Conservation (phyloP, 2,797 vertebrate genomes). For the Scolopax rusticola region DNA sequence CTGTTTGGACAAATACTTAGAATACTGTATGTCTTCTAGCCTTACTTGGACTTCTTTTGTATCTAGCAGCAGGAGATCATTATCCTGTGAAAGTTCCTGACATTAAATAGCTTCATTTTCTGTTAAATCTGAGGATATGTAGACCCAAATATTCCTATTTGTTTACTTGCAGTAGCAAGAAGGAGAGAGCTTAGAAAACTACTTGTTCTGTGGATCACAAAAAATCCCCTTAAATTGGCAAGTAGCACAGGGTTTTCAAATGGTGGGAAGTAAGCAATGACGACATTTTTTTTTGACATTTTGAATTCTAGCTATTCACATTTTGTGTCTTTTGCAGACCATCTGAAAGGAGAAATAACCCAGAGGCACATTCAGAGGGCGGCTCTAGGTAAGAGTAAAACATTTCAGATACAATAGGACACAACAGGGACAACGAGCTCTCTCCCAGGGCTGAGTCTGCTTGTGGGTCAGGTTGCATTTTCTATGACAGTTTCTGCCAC, state of each 20-base stretch:
- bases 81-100: conserved; percentile 8
- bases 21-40: not conserved
- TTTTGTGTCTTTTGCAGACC: conserved; percentile 79
- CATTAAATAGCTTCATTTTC: not conserved
- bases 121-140: not conserved
- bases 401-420: not conserved
- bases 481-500: not conserved
- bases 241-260: not conserved
- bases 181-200: not conserved
- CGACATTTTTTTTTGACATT: not conserved
- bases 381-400: conserved; percentile 80
- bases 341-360: conserved; percentile 86
- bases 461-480: not conserved
- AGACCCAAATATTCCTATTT: not conserved
- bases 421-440: not conserved
- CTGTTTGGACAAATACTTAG: conserved; percentile 13
- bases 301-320: not conserved
- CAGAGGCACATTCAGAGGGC: conserved; percentile 84
- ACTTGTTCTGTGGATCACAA: not conserved
- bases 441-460: not conserved
- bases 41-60: not conserved
- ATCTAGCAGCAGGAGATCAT: not conserved
- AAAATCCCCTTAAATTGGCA: not conserved
- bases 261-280: not conserved
- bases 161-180: not conserved